Percentiles rank a stretch among this genome's conserved stretches.
Conservation (phyloP, 2,113 vertebrate genomes). For the Epinephelus moara region DNA sequence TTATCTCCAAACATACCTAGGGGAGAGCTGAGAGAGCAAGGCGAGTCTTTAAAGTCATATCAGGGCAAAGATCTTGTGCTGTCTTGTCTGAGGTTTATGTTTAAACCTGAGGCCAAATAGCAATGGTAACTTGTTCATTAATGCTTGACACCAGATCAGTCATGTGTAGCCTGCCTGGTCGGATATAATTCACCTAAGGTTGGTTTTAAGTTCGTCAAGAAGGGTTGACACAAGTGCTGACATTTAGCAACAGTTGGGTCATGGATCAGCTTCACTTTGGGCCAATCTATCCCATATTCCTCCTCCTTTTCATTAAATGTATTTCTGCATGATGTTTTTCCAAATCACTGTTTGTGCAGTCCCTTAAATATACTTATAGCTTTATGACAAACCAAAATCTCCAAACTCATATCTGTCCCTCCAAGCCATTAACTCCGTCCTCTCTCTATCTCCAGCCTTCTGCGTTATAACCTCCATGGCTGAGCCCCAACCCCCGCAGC, state of each 20-base stretch:
- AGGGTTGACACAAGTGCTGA: not conserved
- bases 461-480: slow-evolving; percentile 8
- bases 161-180: too few relatives aligned
- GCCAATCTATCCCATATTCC: not conserved
- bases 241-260: not conserved
- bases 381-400: not conserved
- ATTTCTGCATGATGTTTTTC: not conserved
- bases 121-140: not conserved
- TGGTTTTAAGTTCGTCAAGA: not conserved
- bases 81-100: slow-evolving; percentile 16
- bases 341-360: not conserved
- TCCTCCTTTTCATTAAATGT: not conserved
- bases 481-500: slow-evolving; percentile 10
- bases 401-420: not conserved
- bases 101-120: slow-evolving; percentile 7
- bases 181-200: not conserved
- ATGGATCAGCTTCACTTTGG: not conserved
- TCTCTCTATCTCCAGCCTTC: slow-evolving; percentile 26
- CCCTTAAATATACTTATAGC: not conserved
- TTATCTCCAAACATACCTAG: not conserved
- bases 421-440: not conserved
- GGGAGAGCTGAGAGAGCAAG: not conserved
- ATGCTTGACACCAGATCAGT: not conserved
- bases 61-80: not conserved
- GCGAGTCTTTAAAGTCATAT: not conserved